Evolutionary conservation across 2,888 invertebrate genomes (phyloP).

Genomic region (Strigamia transsilvanica): DNA sequence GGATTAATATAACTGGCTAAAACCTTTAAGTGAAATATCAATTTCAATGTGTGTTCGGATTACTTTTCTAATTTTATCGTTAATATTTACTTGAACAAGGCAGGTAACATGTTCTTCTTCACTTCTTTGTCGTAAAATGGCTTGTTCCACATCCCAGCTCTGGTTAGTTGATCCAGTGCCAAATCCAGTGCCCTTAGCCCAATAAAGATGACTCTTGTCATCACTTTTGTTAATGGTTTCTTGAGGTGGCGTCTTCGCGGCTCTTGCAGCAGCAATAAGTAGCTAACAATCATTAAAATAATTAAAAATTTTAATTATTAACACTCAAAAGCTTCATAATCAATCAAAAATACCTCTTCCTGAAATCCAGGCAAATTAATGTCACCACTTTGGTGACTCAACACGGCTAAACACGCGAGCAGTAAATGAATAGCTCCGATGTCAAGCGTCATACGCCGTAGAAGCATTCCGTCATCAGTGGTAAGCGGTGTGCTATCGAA

Average conservation of each 20-base stretch:
- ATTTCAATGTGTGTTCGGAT: too few relatives aligned
- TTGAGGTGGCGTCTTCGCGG: conserved; percentile 24
- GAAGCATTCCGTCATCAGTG: conserved; percentile 77
- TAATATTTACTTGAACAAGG: conserved; percentile 70
- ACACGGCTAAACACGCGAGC: conserved; percentile 85
- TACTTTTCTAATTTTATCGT: background rate
- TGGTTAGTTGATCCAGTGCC: conserved; percentile 95
- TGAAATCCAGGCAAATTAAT: conserved; percentile 63
- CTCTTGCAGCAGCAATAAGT: conserved; percentile 50
- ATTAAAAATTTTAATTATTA: background rate
- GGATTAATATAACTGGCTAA: conserved; percentile 89
- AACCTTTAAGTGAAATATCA: conserved; percentile 68
- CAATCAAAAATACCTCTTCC: conserved; percentile 62
- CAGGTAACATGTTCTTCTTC: conserved; percentile 95
- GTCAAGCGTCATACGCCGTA: conserved; percentile 81
- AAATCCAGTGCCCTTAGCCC: conserved; percentile 97
- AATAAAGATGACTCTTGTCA: conserved; percentile 70
- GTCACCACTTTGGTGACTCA: conserved; percentile 71
- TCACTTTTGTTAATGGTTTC: conserved; percentile 64
- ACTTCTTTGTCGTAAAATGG: conserved; percentile 84
- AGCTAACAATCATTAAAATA: conserved; percentile 27
- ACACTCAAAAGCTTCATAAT: background rate
- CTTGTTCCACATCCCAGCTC: conserved; percentile 96
- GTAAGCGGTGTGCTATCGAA: conserved; percentile 79
- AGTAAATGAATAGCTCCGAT: conserved; percentile 86